Evolutionary conservation across 1,140 invertebrate genomes (phyloP).

Genomic region (Lepidurus packardi): DNA sequence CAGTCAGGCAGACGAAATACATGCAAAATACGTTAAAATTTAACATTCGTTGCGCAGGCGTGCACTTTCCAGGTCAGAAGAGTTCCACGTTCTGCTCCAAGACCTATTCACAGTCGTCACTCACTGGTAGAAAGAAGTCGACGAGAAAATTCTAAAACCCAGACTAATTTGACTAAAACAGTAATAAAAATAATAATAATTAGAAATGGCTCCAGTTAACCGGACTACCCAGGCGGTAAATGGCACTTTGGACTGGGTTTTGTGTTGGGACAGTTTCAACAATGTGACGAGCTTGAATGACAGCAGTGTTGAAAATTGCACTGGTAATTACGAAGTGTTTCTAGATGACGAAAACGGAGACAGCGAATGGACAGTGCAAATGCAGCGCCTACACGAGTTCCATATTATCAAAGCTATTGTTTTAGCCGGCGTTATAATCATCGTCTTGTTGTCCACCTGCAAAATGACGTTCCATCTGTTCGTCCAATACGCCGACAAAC

Average conservation of each 20-base stretch:
- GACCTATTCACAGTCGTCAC: too few relatives aligned
- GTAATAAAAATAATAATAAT: neutral
- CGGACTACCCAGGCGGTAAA: neutral
- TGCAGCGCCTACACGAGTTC: constrained; percentile 35
- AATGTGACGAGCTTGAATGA: neutral
- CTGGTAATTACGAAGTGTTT: neutral
- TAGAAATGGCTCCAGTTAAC: neutral
- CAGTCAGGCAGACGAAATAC: neutral
- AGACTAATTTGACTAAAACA: neutral
- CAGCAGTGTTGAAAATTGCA: neutral
- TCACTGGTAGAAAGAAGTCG: neutral
- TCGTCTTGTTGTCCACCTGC: constrained; percentile 34
- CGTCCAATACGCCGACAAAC: constrained; percentile 33
- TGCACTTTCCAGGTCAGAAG: neutral
- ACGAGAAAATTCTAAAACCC: neutral
- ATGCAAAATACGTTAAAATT: neutral
- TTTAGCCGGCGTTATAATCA: constrained; percentile 30
- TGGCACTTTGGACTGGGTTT: neutral
- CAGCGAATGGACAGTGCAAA: constrained; percentile 24
- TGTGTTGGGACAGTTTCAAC: neutral
- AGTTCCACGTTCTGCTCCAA: neutral
- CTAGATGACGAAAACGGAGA: constrained; percentile 23
- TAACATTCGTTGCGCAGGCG: too few relatives aligned
- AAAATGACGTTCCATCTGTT: constrained; percentile 36
- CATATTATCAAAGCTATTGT: constrained; percentile 36